phyloP scores from a whole-genome alignment of 2,888 invertebrate species.

The Lamellibrachia columna region DNA sequence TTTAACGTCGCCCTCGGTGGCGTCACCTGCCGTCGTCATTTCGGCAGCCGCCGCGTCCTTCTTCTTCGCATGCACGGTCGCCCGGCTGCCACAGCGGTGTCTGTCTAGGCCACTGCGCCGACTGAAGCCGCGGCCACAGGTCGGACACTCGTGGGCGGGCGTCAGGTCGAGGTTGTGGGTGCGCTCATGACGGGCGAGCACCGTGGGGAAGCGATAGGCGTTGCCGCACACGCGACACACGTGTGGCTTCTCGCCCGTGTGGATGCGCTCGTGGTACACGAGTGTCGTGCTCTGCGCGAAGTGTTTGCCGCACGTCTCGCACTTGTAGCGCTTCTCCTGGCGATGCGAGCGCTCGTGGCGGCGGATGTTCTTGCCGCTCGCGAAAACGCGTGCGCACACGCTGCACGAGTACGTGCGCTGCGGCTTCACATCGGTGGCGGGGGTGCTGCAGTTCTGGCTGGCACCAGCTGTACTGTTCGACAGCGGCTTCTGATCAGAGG shows the following conservation, averaged over 20 bases:
- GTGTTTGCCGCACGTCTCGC: conserved; percentile 16
- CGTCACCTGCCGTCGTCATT: not conserved
- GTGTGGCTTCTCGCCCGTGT: conserved; percentile 7
- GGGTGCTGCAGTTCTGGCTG: not conserved
- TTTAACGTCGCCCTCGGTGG: not conserved
- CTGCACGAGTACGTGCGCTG: conserved; percentile 5
- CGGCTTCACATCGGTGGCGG: not conserved
- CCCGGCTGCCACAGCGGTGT: not conserved
- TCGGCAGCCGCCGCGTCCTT: not conserved
- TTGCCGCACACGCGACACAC: conserved; percentile 12
- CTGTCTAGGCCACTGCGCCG: not conserved
- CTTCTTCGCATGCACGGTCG: not conserved
- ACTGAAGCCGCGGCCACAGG: not conserved
- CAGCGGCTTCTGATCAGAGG: not conserved
- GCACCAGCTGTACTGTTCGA: not conserved
- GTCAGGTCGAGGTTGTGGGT: not conserved
- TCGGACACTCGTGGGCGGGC: conserved; percentile 4
- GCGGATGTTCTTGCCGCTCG: conserved; percentile 6
- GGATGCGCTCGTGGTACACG: conserved; percentile 6
- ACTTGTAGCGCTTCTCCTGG: not conserved
- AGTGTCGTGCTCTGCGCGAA: not conserved
- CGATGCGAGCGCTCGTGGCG: not conserved
- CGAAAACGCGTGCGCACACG: conserved; percentile 7
- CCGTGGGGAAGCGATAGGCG: not conserved
- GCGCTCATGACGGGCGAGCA: conserved; percentile 6